A percentile compares a stretch with the other conserved stretches of the same genome.
Evolutionary conservation across 2,113 vertebrate species (phyloP).

Genomic region (Oxyura jamaicensis): DNA sequence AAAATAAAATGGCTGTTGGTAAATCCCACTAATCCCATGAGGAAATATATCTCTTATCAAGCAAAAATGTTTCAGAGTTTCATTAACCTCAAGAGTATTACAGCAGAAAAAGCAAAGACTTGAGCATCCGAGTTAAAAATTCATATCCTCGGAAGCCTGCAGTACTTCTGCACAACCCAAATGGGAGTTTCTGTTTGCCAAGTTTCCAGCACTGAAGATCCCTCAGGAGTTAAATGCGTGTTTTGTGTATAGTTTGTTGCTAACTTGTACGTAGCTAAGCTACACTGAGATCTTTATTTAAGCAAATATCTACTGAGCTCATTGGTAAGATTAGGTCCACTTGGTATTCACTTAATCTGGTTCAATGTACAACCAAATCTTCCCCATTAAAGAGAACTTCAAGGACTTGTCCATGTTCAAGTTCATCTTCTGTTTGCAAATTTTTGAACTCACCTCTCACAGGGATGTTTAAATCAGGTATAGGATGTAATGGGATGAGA

Average conservation of each 20-base stretch:
- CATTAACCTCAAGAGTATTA: not conserved
- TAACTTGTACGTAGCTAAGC: slow-evolving; percentile 3
- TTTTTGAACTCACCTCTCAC: not conserved
- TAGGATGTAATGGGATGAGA: not conserved
- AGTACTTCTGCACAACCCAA: not conserved
- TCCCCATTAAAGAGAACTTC: not conserved
- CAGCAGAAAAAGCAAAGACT: slow-evolving; percentile 8
- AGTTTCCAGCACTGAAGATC: slow-evolving; percentile 8
- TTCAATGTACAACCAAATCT: not conserved
- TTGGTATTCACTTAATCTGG: not conserved
- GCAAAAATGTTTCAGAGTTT: not conserved
- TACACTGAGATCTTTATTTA: not conserved
- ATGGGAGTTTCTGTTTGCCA: not conserved
- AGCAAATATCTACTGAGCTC: not conserved
- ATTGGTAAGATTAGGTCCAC: not conserved
- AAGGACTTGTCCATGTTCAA: not conserved
- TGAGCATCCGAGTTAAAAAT: slow-evolving; percentile 1
- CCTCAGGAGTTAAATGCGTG: slow-evolving; percentile 10
- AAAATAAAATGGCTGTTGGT: not conserved
- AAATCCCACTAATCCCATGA: not conserved
- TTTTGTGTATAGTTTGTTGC: slow-evolving; percentile 54
- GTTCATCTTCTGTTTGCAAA: not conserved
- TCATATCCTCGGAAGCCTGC: not conserved
- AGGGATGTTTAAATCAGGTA: not conserved
- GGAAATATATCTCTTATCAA: not conserved